Evolutionary conservation across 92 coral and sea anemone species (phyloP), one percentile per base, ranked within the genome.

Genomic region (Parazoanthus atlanticus): DNA sequence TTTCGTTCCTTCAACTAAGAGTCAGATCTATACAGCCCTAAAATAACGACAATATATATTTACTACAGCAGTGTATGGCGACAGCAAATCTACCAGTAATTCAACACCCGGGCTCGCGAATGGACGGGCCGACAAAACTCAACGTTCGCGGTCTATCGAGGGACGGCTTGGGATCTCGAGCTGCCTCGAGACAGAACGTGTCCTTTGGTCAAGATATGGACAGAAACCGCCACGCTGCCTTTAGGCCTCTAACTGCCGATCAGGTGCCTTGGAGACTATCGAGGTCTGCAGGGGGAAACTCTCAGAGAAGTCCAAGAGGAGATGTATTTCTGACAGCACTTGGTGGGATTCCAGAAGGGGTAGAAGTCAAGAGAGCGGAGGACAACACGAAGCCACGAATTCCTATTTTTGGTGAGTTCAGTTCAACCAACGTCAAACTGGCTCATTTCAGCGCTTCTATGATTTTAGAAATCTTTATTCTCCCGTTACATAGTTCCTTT

Each of bases 231-330:
- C 88, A 95, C 49, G 93, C 89, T 86, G 95, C 90, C 12, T 90
- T 96, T 16, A 91, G 99, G 49, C 99, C 99, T 32, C 90, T 96
- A 33, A 97, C 99, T 34, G 99, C 99, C 15, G 99, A 97, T 86
- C 99, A 97, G 88, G 89, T 94, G 52, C 98, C 99, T 83, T 97
- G 97, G 97, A 95, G 99, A 73, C 93, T 97, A n/a, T 94, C 97
- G 3, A 91, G 91, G 52, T 94, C 99, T 32, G 86, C 96, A 13
- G 91, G 89, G 72, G 93, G 93, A 74, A 86, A 76, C 54, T 49
- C 52, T 5, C 91, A 80, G 43, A 93, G 80, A 64, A 93, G 98
- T 49, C 95, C 98, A 2, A 82, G 94, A 88, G 91, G 91, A 40
- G 92, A 89, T 54, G 82, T 88, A 28, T 92, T 86, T 81, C 80